phyloP scores from a whole-genome alignment of 2,113 vertebrate genomes.

The Cryptoleucopteryx plumbea region DNA sequence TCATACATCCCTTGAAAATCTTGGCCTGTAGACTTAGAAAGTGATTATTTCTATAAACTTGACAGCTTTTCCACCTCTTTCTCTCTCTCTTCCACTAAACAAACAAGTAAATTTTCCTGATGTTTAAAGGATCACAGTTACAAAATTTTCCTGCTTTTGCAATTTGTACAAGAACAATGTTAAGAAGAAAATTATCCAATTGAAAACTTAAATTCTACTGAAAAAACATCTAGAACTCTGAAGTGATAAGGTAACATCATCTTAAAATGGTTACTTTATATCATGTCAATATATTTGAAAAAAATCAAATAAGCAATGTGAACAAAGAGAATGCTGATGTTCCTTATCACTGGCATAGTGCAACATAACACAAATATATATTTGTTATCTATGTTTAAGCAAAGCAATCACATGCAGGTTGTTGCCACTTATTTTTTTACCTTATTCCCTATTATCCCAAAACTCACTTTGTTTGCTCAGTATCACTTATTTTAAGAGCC shows the following conservation, averaged over 20 bases:
- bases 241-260: background rate
- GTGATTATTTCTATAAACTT: background rate
- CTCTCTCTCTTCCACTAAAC: accelerated
- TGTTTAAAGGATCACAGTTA: background rate
- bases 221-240: background rate
- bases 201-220: background rate
- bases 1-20: background rate
- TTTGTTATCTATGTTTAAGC: background rate
- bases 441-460: background rate
- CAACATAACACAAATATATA: background rate
- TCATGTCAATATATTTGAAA: background rate
- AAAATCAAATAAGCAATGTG: background rate
- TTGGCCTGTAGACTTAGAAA: background rate
- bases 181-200: background rate
- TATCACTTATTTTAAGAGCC: background rate
- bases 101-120: background rate
- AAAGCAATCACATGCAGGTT: background rate
- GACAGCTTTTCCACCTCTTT: background rate
- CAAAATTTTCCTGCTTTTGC: background rate
- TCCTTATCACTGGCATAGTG: background rate
- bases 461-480: background rate
- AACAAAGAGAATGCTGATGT: background rate
- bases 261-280: background rate
- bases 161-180: background rate
- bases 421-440: background rate